Evolutionary conservation across 2,113 vertebrate genomes (phyloP), one percentile per base, ranked within the genome.

Genomic region (Arvicanthis niloticus): DNA sequence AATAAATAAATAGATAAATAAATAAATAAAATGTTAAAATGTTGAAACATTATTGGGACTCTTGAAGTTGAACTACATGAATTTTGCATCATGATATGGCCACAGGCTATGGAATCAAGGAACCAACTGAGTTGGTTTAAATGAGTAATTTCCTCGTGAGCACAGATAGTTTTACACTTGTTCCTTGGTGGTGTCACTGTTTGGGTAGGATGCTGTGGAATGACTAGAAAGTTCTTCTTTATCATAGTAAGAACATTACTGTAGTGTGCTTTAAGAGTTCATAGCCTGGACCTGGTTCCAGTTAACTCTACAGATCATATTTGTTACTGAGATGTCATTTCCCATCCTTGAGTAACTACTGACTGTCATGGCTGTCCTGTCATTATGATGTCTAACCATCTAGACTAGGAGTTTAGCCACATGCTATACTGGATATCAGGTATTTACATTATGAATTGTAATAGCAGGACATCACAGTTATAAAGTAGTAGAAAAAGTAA

Each of bases 121-220:
- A n/a, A 58, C 58, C 4, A 5, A 56, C 22, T n/a, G 34, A 21
- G 31, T 5, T 56, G 51, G 34, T 58, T 58, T 80, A 34, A n/a
- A 34, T 78, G 58, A 9, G 10, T n/a, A 58, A 56, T 21, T 31
- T 24, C 37, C 21, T 37, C 1, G 1, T 82, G 58, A 2, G 10
- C 21, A 40, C 11, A 56, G 2, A 1, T 11, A 8, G 0, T n/a
- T 58, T 5, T n/a, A 58, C 31, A 78, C 16, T 11, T 37, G 4
- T 53, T 58, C 11, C 34, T 3, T 5, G 5, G 11, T 7, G 56
- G 10, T 40, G 34, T 5, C 37, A 82, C 9, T 82, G 21, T 40
- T 56, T 82, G 21, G 19, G 21, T 9, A 3, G 37, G 11, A 60
- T 56, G 21, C 9, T 9, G 24, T 22, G 13, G 10, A n/a, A 82